Evolutionary conservation across 2,113 vertebrate genomes (phyloP).

Genomic region (Lethenteron camtschaticum): DNA sequence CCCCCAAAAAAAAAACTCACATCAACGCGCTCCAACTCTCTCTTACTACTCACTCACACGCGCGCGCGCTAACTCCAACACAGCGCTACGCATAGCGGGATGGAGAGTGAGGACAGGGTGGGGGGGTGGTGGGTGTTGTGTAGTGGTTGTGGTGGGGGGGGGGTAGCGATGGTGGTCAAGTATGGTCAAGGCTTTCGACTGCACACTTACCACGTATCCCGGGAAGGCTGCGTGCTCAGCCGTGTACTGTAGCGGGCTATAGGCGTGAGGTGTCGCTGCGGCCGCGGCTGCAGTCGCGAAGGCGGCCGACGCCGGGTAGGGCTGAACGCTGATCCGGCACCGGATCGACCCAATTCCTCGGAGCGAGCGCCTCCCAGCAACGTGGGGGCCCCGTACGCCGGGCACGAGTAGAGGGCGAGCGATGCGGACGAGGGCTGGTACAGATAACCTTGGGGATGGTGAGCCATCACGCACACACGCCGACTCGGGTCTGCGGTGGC

Average conservation of each 20-base stretch:
- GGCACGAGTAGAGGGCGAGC: conserved; percentile 86
- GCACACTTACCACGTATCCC: conserved; percentile 70
- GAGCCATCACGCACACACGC: too few species aligned
- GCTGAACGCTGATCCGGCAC: conserved; percentile 85
- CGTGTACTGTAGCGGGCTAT: conserved; percentile 61
- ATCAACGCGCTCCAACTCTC: not conserved
- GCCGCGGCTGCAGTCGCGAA: conserved; percentile 51
- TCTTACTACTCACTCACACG: not conserved
- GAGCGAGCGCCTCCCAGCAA: conserved; percentile 70
- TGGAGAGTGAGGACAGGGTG: not conserved
- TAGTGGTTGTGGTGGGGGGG: not conserved
- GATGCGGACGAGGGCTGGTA: conserved; percentile 88
- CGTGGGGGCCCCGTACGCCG: conserved; percentile 69
- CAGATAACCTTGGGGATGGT: conserved; percentile 97
- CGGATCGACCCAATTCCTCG: conserved; percentile 74
- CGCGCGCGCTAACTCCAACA: not conserved
- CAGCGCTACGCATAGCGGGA: not conserved
- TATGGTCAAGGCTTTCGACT: not conserved
- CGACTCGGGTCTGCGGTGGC: conserved; percentile 30
- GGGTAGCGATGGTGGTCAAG: too few species aligned
- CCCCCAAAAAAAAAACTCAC: not conserved
- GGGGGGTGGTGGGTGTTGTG: not conserved
- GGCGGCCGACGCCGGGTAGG: conserved; percentile 82
- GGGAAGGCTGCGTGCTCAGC: conserved; percentile 52
- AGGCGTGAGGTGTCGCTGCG: conserved; percentile 58